Evolutionary conservation across 2,113 vertebrate genomes (phyloP).

Genomic region (Misgurnus anguillicaudatus): DNA sequence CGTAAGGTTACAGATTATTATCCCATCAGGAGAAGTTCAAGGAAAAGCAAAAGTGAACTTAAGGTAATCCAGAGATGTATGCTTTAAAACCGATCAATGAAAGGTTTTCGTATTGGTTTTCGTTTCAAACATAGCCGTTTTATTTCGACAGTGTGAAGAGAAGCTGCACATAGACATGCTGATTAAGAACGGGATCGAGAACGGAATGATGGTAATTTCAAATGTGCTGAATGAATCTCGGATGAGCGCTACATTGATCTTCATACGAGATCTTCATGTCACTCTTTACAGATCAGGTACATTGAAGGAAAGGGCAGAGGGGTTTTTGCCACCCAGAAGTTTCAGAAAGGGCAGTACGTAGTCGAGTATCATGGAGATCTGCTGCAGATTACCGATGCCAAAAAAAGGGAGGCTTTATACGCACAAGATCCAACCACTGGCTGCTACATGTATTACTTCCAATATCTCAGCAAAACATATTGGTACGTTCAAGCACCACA

Average conservation of each 20-base stretch:
- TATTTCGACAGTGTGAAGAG: conserved; percentile 83
- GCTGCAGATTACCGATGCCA: conserved; percentile 88
- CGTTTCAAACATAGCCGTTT: background rate
- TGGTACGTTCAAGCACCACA: conserved; percentile 76
- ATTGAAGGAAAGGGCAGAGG: conserved; percentile 90
- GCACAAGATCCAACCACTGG: conserved; percentile 90
- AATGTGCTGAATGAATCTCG: background rate
- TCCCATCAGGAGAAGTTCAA: conserved; percentile 89
- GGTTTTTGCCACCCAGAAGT: conserved; percentile 86
- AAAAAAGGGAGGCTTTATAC: conserved; percentile 86
- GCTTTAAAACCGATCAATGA: background rate
- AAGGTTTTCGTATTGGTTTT: background rate
- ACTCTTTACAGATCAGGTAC: conserved; percentile 81
- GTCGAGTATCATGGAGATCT: conserved; percentile 98
- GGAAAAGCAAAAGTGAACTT: conserved; percentile 90
- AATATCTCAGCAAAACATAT: conserved; percentile 95
- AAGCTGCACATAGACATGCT: conserved; percentile 88
- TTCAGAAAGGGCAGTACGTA: conserved; percentile 91
- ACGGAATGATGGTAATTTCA: conserved; percentile 90
- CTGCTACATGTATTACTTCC: conserved; percentile 99
- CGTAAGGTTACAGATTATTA: conserved; percentile 94
- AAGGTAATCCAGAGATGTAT: conserved; percentile 75
- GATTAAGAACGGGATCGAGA: conserved; percentile 89
- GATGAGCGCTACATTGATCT: background rate
- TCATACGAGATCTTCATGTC: background rate